Percentiles rank a stretch among this genome's conserved stretches.
These are phyloP conservation scores for Scomber scombrus DNA, from an alignment of 2,113 vertebrate species.

Conservation along the genomic window DNA sequence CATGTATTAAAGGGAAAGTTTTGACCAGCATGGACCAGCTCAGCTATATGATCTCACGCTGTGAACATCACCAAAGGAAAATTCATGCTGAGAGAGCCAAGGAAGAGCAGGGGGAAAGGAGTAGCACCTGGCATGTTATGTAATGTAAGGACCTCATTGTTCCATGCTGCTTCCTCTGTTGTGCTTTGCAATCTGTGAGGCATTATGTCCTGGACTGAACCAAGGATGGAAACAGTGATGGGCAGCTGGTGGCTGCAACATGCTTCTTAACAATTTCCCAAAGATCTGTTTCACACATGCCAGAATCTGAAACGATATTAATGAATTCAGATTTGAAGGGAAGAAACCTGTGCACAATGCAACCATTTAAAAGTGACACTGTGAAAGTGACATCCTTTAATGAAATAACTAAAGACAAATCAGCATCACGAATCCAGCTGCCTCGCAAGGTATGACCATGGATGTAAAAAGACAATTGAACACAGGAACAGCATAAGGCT, in stretches of 20 bases:
- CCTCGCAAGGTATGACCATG: too few relatives aligned
- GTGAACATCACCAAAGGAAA: constrained; percentile 54
- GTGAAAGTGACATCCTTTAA: too few relatives aligned
- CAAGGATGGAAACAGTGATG: constrained; percentile 29
- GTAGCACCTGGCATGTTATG: constrained; percentile 54
- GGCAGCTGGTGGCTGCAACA: constrained; percentile 63
- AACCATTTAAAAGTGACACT: background rate
- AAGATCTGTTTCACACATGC: constrained; percentile 46
- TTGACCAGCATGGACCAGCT: constrained; percentile 38
- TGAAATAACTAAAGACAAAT: too few relatives aligned
- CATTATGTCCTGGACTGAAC: constrained; percentile 34
- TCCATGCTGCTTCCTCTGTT: constrained; percentile 40
- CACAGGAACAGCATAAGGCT: too few relatives aligned
- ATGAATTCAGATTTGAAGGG: constrained; percentile 25
- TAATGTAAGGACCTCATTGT: constrained; percentile 55
- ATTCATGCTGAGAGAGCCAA: constrained; percentile 28
- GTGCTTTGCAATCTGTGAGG: constrained; percentile 41
- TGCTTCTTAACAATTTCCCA: constrained; percentile 1
- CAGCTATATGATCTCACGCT: constrained; percentile 12
- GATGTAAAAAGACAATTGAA: too few relatives aligned
- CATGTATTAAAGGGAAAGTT: constrained; percentile 27
- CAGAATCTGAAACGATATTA: constrained; percentile 42
- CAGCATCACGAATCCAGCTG: too few relatives aligned
- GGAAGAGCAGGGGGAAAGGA: constrained; percentile 1
- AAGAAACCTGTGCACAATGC: background rate